phyloP scores from a whole-genome alignment of 2,113 vertebrate genomes.

The Glareola pratincola region DNA sequence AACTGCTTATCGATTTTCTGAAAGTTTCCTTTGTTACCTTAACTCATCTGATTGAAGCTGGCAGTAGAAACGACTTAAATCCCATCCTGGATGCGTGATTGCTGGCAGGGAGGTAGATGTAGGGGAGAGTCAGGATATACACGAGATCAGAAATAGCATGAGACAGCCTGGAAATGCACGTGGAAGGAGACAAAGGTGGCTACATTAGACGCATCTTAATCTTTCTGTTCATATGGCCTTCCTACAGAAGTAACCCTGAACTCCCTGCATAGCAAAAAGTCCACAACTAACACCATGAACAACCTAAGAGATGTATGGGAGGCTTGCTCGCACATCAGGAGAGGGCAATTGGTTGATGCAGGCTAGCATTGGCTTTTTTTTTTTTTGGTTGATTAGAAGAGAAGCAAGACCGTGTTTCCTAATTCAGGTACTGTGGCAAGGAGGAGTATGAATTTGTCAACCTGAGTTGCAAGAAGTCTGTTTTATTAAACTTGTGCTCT shows the following conservation, averaged over 20 bases:
- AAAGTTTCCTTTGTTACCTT: not conserved
- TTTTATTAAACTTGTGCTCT: constrained; percentile 26
- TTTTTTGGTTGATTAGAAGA: not conserved
- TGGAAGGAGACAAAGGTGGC: not conserved
- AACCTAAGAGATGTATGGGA: not conserved
- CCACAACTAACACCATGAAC: not conserved
- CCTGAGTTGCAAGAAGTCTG: not conserved
- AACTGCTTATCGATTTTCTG: not conserved
- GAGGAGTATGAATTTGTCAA: not conserved
- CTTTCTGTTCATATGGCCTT: not conserved
- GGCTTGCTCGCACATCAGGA: accelerated
- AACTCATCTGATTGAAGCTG: not conserved
- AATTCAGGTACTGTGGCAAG: not conserved
- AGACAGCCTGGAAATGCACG: not conserved
- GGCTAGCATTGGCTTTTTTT: not conserved
- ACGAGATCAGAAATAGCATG: not conserved
- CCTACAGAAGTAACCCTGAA: not conserved
- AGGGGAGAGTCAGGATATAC: not conserved
- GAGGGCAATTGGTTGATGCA: not conserved
- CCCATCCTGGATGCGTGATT: not conserved
- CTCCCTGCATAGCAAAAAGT: not conserved
- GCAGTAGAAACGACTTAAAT: not conserved
- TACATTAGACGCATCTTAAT: not conserved
- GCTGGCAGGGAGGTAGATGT: accelerated
- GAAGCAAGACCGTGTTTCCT: not conserved